A percentile compares a stretch with the other conserved stretches of the same genome.
Conservation (phyloP, 1,140 invertebrate genomes). For the Zaprionus nigranus region DNA sequence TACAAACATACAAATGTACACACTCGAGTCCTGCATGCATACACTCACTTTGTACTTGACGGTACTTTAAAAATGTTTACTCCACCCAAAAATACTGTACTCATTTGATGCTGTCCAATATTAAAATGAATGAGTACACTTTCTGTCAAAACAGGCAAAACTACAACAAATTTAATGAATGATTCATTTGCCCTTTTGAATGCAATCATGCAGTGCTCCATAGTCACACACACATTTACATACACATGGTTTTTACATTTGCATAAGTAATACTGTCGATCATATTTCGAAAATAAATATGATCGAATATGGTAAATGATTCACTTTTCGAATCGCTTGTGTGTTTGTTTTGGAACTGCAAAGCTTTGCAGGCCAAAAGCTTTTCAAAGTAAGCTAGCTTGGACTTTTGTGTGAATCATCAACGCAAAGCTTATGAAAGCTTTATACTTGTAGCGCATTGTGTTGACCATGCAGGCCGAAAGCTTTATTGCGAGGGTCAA, state of each 20-base stretch:
- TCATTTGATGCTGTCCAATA: too few relatives aligned
- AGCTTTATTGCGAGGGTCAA: conserved; percentile 24
- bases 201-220: too few relatives aligned
- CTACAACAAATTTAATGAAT: too few relatives aligned
- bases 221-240: background rate
- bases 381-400: conserved; percentile 24
- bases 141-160: too few relatives aligned
- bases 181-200: too few relatives aligned
- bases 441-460: conserved; percentile 21
- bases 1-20: background rate
- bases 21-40: background rate
- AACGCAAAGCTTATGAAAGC: conserved; percentile 27
- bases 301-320: conserved; percentile 33
- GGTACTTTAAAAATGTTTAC: too few relatives aligned
- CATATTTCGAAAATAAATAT: conserved; percentile 34
- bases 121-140: too few relatives aligned
- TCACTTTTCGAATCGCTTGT: conserved; percentile 7
- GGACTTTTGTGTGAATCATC: background rate
- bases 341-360: background rate
- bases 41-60: background rate
- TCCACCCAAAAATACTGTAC: too few relatives aligned
- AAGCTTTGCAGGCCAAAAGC: conserved; percentile 17
- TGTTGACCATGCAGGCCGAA: conserved; percentile 14
- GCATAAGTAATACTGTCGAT: conserved; percentile 6
- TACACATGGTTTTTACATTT: background rate